Evolutionary conservation across 2,888 invertebrate species (phyloP).

Genomic region (Glaucopsyche alexis): DNA sequence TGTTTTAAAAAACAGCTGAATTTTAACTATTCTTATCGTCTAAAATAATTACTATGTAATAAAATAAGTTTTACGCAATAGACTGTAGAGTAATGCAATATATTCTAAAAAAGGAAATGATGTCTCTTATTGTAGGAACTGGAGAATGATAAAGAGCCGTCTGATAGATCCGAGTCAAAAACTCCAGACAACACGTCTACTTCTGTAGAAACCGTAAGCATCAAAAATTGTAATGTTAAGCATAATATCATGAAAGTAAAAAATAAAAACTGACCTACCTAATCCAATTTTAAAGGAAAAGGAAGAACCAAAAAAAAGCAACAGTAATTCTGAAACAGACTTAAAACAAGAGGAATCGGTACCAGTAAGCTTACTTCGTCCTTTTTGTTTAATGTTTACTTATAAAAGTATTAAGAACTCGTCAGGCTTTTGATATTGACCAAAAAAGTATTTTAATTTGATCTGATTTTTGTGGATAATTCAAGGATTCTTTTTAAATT

Average conservation of each 20-base stretch:
- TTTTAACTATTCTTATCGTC: too few species aligned
- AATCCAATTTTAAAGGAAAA: constrained; percentile 13
- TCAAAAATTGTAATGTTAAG: not conserved
- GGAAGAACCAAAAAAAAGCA: not conserved
- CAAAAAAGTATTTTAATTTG: not conserved
- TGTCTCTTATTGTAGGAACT: not conserved
- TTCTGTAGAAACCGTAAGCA: not conserved
- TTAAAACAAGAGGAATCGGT: not conserved
- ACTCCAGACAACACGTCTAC: not conserved
- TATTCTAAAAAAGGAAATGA: not conserved
- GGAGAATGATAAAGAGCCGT: not conserved
- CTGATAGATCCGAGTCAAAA: not conserved
- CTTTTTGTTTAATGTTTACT: not conserved
- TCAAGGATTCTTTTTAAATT: not conserved
- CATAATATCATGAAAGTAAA: not conserved
- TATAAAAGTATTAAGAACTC: not conserved
- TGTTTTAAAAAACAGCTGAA: not conserved
- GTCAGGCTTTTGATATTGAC: not conserved
- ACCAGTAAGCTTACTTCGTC: not conserved
- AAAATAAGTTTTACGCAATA: too few species aligned
- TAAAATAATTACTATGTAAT: too few species aligned
- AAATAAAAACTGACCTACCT: not conserved
- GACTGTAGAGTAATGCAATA: too few species aligned
- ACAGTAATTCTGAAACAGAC: not conserved
- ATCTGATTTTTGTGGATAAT: constrained; percentile 21